Base-by-base conservation (phyloP, 1,140 invertebrate genomes). In the Lepidurus arcticus region DNA sequence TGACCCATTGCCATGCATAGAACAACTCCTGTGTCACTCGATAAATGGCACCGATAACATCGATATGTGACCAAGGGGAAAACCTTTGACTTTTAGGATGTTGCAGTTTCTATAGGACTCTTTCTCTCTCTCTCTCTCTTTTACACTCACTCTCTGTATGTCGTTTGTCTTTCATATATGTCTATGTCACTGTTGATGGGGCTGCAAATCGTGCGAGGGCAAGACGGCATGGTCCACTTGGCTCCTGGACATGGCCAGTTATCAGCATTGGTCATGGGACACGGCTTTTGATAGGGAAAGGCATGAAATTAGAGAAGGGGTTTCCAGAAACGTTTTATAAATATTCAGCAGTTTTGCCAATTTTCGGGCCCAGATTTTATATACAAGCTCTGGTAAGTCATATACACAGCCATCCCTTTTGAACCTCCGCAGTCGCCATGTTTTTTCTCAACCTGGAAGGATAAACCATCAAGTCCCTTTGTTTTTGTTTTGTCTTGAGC, bases 1-100 rank as follows among this genome's bases (percentile, higher is more conserved):
- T 65, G 53, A 65, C 53, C 53, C 53, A 65, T 65, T 65, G 53
- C 53, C 53, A 65, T 65, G 53, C 53, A 65, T 65, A 65, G 53
- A 21, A 65, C 53, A 65, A 34, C 53, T 65, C 53, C 53, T 65
- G 53, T 65, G 53, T 65, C 53, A 65, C 53, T 65, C 53, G 53
- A 65, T 65, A 65, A 65, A 65, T 65, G 53, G 53, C 53, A 13
- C 21, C 21, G 53, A 65, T 65, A 65, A 65, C 53, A 65, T 65
- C 53, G 53, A 65, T 65, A 65, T 65, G 53, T 65, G 53, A 65
- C 53, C 53, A 65, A 65, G 53, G 53, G 53, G 53, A 65, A 65
- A 65, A 65, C 53, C 53, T 65, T 65, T 65, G 53, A 65, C 53
- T 65, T 65, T 65, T 65, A 65, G 53, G 53, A 65, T 65, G 53